Evolutionary conservation across 2,888 invertebrate genomes (phyloP).

Genomic region (Pheosia tremula): DNA sequence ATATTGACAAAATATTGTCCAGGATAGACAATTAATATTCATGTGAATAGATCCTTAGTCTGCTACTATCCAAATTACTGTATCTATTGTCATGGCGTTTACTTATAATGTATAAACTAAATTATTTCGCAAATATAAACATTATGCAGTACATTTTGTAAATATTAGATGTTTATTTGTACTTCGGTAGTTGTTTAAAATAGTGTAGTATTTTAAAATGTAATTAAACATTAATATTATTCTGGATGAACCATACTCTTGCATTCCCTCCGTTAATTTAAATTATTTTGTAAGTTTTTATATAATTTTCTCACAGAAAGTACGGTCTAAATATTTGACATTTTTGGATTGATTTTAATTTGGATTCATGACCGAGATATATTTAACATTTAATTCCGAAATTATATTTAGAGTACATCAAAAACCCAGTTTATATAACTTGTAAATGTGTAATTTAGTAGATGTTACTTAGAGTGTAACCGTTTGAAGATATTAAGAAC

Average conservation of each 20-base stretch:
- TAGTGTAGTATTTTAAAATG: constrained; percentile 34
- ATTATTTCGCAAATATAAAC: constrained; percentile 80
- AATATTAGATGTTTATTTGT: constrained; percentile 64
- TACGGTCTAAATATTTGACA: constrained; percentile 35
- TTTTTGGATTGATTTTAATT: constrained; percentile 10
- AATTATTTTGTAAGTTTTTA: constrained; percentile 51
- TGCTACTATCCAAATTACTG: not conserved
- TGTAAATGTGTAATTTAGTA: constrained; percentile 82
- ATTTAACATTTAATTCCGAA: not conserved
- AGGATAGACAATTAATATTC: too few relatives aligned
- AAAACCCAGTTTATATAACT: constrained; percentile 69
- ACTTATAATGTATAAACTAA: constrained; percentile 52
- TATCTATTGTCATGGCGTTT: constrained; percentile 12
- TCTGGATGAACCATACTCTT: constrained; percentile 50
- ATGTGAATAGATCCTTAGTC: not conserved
- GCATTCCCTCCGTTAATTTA: constrained; percentile 58
- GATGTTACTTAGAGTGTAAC: constrained; percentile 81
- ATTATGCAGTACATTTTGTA: constrained; percentile 65
- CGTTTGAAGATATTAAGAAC: constrained; percentile 59
- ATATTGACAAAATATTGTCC: not conserved
- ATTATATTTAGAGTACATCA: constrained; percentile 17
- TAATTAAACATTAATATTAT: constrained; percentile 31
- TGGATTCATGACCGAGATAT: not conserved
- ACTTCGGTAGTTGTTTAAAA: constrained; percentile 38
- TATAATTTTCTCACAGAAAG: not conserved